Conservation (phyloP, 2,888 invertebrate genomes). For the Lasioglossum morio region DNA sequence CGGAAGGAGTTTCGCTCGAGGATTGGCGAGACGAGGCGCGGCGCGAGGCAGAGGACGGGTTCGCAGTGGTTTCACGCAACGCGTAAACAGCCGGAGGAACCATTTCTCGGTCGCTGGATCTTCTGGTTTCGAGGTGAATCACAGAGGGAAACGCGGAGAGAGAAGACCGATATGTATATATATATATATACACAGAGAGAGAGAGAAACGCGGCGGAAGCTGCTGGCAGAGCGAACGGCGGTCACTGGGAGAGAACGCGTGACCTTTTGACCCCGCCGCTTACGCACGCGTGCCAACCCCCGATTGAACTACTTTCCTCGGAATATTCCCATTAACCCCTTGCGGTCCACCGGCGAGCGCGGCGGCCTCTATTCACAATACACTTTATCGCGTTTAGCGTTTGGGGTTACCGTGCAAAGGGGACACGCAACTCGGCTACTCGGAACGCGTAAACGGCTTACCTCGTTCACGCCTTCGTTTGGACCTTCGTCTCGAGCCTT, state of each 20-base stretch:
- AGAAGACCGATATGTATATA: background rate
- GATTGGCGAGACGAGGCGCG: background rate
- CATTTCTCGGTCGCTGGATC: background rate
- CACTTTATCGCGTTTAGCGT: constrained; percentile 10
- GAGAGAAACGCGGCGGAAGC: background rate
- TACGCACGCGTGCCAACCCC: constrained; percentile 47
- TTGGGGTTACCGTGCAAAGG: background rate
- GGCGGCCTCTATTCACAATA: background rate
- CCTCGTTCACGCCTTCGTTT: background rate
- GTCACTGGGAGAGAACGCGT: constrained; percentile 40
- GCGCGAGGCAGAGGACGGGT: background rate
- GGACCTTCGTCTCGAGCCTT: background rate
- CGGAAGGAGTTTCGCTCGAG: constrained; percentile 4
- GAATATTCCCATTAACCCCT: constrained; percentile 39
- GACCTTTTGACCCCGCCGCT: constrained; percentile 60
- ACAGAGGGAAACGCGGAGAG: background rate
- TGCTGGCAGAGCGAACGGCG: constrained; percentile 4
- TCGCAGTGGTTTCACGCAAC: background rate
- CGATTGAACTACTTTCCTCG: constrained; percentile 23
- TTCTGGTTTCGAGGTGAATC: constrained; percentile 7
- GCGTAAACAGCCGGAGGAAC: background rate
- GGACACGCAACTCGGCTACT: constrained; percentile 3
- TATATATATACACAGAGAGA: too few species aligned
- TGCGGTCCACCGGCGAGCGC: background rate
- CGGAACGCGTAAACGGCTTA: background rate